phyloP scores from a whole-genome alignment of 2,113 vertebrate species.

The Enhydra lutris region DNA sequence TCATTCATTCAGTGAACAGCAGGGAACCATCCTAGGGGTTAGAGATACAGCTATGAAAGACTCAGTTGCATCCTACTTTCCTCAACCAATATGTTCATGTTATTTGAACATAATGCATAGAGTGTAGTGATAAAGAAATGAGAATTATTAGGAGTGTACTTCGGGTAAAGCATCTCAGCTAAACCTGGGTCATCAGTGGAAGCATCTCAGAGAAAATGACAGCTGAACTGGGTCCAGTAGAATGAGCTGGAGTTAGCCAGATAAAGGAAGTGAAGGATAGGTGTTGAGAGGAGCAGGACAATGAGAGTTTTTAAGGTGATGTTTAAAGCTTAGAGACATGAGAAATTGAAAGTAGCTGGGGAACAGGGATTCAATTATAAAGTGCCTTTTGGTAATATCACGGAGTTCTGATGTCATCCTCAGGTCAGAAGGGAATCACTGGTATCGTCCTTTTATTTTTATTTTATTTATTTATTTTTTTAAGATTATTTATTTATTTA shows the following conservation, averaged over 20 bases:
- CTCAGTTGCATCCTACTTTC: neutral
- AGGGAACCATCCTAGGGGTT: neutral
- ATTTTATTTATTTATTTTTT: neutral
- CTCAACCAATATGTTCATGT: neutral
- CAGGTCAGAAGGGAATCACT: neutral
- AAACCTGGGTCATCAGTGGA: neutral
- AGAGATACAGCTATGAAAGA: neutral
- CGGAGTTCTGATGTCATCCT: neutral
- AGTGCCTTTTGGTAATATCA: neutral
- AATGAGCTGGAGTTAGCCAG: neutral
- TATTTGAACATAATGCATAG: neutral
- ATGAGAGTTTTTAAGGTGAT: neutral
- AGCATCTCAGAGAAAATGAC: neutral
- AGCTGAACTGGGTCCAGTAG: neutral
- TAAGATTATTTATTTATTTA: too few relatives aligned
- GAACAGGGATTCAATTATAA: neutral
- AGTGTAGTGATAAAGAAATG: neutral
- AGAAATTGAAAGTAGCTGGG: neutral
- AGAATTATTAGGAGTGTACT: neutral
- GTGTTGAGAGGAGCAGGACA: neutral
- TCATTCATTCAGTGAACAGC: neutral
- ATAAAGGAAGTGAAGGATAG: neutral
- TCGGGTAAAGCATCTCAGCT: neutral
- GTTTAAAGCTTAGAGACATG: neutral
- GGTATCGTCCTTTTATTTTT: conserved; percentile 7